Base-by-base conservation (phyloP, 2,797 vertebrate species). In the Hypotaenidia okinawae region DNA sequence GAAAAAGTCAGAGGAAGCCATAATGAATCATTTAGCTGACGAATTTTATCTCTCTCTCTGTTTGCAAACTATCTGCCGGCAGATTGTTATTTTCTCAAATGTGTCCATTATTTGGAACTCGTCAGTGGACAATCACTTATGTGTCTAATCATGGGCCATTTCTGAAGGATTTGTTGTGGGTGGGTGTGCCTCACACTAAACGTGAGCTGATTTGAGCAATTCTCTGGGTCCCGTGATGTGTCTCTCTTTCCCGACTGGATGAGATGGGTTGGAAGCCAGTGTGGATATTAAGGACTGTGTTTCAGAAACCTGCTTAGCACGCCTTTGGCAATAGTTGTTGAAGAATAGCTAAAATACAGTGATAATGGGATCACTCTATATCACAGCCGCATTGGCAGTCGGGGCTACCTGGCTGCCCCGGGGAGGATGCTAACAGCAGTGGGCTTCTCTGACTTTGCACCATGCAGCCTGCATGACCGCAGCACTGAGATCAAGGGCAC, bases 1-100 rank as follows among this genome's bases (percentile, higher is more conserved):
- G 89, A 86, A 89, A 49, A 95, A 91, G 84, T 52, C 82, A 61
- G 51, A 91, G 55, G 89, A 70, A 95, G 66, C 41, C 93, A 72
- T 81, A 94, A 96, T 94, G 90, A 94, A 95, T 92, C 91, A 90
- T 92, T 93, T 83, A 87, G 57, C 70, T 84, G 90, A 96, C 2
- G 2, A 94, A 93, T 87, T 94, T 79, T 77, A 59, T 92, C 63
- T 80, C 74, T 58, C 79, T 77, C 80, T 72, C 64, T 87, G 77
- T 96, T 93, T 96, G 89, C 64, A 94, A 90, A 93, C 57, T 87
- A 8, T 81, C 81, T 93, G 91, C 72, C 77, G 69, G 87, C 45
- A 91, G 70, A 95, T 70, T 90, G 88, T 54, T 82, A 85, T 83
- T 94, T 87, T 89, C 94, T 80, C 73, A 59, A 77, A 79, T 21